phyloP scores from a whole-genome alignment of 2,113 vertebrate species.

The Fukomys damarensis region DNA sequence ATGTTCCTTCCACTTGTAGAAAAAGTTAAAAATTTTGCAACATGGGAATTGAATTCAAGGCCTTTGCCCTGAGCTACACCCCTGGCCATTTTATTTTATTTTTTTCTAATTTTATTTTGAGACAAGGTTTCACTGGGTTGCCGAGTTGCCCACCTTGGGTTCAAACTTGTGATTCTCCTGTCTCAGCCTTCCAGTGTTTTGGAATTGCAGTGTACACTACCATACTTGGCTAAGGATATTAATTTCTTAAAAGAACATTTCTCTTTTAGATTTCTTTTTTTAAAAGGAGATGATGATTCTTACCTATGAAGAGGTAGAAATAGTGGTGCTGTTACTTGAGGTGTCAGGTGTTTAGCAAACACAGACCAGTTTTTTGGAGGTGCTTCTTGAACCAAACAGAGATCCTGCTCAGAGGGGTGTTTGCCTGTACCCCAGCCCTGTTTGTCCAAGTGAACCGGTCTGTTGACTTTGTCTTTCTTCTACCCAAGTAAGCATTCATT shows the following conservation, averaged over 20 bases:
- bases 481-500: neutral
- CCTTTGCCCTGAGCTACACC: neutral
- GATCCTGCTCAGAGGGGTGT: neutral
- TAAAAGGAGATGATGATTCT: neutral
- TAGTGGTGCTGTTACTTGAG: neutral
- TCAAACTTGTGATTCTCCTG: too few species aligned
- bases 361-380: neutral
- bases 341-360: neutral
- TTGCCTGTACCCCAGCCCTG: too few species aligned
- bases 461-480: neutral
- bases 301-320: neutral
- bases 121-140: too few species aligned
- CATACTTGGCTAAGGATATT: neutral
- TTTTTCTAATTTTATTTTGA: too few species aligned
- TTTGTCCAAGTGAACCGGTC: neutral
- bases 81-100: neutral
- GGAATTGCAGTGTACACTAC: too few species aligned
- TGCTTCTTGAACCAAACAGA: neutral
- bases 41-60: neutral
- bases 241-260: neutral
- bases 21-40: neutral
- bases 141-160: too few species aligned
- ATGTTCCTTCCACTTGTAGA: neutral
- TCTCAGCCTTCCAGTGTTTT: too few species aligned
- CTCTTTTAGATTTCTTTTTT: neutral